Percentiles rank a stretch among this genome's conserved stretches.
These are phyloP conservation scores for Hydrocynus forskahlii DNA, from an alignment of 2,797 vertebrate genomes.

Conservation along the genomic window DNA sequence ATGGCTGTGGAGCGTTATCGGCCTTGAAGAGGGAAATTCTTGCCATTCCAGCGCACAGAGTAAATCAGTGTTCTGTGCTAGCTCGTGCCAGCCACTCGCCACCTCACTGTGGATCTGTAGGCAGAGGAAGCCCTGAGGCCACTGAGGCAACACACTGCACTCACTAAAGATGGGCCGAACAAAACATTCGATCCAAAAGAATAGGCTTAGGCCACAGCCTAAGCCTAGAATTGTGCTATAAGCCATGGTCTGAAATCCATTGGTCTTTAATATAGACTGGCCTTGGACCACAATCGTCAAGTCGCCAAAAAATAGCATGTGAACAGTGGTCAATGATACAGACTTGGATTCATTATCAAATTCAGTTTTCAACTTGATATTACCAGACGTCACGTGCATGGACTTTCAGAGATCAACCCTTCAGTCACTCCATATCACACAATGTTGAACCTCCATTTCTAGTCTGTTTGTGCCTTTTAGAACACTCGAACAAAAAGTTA, in stretches of 20 bases:
- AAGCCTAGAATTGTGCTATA: background rate
- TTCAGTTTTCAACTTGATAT: background rate
- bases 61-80: constrained; percentile 59
- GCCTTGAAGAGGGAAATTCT: constrained; percentile 67
- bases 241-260: background rate
- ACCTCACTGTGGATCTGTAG: constrained; percentile 47
- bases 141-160: background rate
- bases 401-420: background rate
- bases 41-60: constrained; percentile 68
- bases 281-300: background rate
- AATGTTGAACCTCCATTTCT: background rate
- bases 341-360: background rate
- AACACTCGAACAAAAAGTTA: background rate
- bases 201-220: background rate
- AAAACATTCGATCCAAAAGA: background rate
- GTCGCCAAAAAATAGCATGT: too few relatives aligned
- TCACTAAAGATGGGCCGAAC: background rate
- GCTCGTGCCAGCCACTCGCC: constrained; percentile 63
- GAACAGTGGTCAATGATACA: background rate
- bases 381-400: background rate
- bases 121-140: constrained; percentile 15
- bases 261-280: background rate
- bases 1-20: constrained; percentile 53
- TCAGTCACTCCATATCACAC: background rate
- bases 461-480: background rate